Evolutionary conservation across 30 jellyfish, hydroid and myxozoan species (phyloP).

Genomic region (Calvadosia cruxmelitensis): DNA sequence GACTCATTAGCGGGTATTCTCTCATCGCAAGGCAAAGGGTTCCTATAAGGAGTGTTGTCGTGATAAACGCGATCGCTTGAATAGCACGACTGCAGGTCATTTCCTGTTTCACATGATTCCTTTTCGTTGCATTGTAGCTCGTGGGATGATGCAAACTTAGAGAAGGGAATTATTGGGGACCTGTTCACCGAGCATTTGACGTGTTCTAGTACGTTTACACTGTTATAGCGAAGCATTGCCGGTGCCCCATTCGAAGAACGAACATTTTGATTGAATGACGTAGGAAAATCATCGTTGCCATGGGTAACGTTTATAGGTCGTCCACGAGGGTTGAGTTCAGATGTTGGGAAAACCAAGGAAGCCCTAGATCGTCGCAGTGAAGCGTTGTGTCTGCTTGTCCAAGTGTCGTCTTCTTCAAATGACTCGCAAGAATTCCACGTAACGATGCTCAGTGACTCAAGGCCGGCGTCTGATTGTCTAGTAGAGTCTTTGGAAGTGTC

Average conservation of each 20-base stretch:
- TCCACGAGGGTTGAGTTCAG: conserved; percentile 15
- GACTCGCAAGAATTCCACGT: conserved; percentile 30
- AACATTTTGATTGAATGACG: not conserved
- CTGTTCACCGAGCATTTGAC: not conserved
- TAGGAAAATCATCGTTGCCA: not conserved
- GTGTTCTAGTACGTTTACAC: not conserved
- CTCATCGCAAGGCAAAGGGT: too few relatives aligned
- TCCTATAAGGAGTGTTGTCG: too few relatives aligned
- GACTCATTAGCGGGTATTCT: too few relatives aligned
- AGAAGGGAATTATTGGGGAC: not conserved
- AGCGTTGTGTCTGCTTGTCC: conserved; percentile 8
- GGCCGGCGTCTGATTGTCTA: not conserved
- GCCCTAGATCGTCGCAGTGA: conserved; percentile 77
- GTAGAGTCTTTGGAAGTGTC: not conserved
- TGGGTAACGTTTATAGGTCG: conserved; percentile 4
- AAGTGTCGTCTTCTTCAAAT: conserved; percentile 12
- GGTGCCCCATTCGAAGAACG: not conserved
- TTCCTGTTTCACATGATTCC: not conserved
- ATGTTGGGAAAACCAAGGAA: conserved; percentile 48
- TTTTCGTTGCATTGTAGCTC: not conserved
- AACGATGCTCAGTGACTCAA: not conserved
- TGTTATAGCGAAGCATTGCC: not conserved
- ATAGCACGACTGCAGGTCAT: not conserved
- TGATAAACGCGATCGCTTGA: too few relatives aligned
- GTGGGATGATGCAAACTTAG: not conserved